These are phyloP conservation scores for Cremastinae sp. DNA, from an alignment of 2,888 invertebrate species.

Conservation along the genomic window DNA sequence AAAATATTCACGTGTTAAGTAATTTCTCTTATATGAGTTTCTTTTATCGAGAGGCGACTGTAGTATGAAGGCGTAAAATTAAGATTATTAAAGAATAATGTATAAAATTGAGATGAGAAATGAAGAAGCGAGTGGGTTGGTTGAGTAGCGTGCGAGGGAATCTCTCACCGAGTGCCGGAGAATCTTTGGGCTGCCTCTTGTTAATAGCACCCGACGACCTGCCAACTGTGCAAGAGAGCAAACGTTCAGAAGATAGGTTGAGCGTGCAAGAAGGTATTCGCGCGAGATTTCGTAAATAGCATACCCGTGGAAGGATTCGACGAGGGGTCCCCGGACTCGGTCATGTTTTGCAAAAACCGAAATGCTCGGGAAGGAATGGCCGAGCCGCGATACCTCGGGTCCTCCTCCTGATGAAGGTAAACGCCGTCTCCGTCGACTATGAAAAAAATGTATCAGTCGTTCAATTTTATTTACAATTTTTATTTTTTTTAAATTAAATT, in stretches of 20 bases:
- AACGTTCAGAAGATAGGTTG: not conserved
- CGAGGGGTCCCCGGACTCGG: conserved; percentile 79
- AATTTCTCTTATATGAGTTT: too few species aligned
- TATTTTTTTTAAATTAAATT: too few species aligned
- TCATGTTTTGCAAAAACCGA: conserved; percentile 85
- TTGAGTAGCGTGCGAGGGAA: not conserved
- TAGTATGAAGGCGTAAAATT: too few species aligned
- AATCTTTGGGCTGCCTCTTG: conserved; percentile 76
- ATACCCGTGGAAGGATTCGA: conserved; percentile 67
- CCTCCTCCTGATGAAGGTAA: conserved; percentile 82
- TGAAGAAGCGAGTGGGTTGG: conserved; percentile 12
- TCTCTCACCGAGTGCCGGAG: conserved; percentile 74
- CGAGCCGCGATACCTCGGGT: conserved; percentile 84
- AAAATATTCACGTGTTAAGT: too few species aligned
- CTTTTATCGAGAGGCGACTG: too few species aligned
- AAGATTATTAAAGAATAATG: not conserved
- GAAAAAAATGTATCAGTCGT: conserved; percentile 29
- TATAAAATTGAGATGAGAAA: conserved; percentile 11
- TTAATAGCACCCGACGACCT: conserved; percentile 70
- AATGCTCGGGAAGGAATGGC: conserved; percentile 87
- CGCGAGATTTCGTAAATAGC: not conserved
- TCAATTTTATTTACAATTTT: not conserved
- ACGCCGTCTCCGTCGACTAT: conserved; percentile 81
- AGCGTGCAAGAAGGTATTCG: not conserved
- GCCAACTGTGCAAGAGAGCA: conserved; percentile 48